phyloP scores from a whole-genome alignment of 2,888 invertebrate species.

The Eilema sororculum region DNA sequence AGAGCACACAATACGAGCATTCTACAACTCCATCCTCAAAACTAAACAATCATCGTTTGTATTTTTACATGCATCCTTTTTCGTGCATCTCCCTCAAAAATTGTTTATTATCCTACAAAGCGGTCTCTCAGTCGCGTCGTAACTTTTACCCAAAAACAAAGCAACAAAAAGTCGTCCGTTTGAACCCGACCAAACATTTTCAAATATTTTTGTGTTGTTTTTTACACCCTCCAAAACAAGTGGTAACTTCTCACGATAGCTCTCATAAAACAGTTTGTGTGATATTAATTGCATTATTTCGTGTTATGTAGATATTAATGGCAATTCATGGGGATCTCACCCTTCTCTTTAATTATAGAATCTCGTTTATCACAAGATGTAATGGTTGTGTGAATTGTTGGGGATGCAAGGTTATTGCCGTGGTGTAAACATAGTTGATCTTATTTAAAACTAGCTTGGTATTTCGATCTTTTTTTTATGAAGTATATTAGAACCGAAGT shows the following conservation, averaged over 20 bases:
- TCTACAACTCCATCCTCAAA: neutral
- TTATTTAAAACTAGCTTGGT: neutral
- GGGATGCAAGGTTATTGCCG: slow-evolving; percentile 22
- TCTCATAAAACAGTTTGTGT: slow-evolving; percentile 76
- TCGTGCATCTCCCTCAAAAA: neutral
- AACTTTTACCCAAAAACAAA: neutral
- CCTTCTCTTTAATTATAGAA: slow-evolving; percentile 81
- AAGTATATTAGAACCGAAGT: too few species aligned
- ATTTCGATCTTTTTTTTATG: neutral
- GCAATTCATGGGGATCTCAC: slow-evolving; percentile 70
- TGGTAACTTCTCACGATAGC: slow-evolving; percentile 79
- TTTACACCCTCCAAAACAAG: slow-evolving; percentile 73
- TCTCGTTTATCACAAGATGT: slow-evolving; percentile 77
- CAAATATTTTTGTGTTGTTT: slow-evolving; percentile 63
- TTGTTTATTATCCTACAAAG: neutral
- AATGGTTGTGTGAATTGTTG: slow-evolving; percentile 72
- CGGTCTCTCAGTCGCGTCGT: neutral
- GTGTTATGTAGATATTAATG: slow-evolving; percentile 83
- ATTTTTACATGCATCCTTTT: neutral
- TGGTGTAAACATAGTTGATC: slow-evolving; percentile 1
- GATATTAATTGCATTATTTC: slow-evolving; percentile 84
- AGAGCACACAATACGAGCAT: neutral
- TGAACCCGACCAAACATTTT: slow-evolving; percentile 24
- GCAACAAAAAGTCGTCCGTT: slow-evolving; percentile 25
- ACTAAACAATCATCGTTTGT: neutral